phyloP scores from a whole-genome alignment of 1,140 invertebrate species.

The Saccostrea cuccullata region DNA sequence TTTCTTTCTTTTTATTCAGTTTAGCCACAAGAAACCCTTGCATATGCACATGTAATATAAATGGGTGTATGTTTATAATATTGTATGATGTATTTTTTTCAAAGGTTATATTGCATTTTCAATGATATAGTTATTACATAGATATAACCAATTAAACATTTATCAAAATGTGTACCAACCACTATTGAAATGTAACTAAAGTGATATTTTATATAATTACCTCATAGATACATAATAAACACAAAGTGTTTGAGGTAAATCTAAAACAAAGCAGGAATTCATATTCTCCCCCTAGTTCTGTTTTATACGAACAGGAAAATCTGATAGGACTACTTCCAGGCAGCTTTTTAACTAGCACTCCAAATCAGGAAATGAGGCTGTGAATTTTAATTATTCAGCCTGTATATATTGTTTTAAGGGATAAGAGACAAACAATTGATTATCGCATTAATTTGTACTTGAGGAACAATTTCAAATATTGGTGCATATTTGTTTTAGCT shows the following conservation, averaged over 20 bases:
- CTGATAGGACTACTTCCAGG: neutral
- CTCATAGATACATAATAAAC: neutral
- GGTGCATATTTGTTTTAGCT: too few relatives aligned
- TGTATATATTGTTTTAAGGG: too few relatives aligned
- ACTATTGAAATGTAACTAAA: neutral
- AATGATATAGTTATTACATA: too few relatives aligned
- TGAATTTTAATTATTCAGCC: too few relatives aligned
- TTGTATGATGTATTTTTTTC: too few relatives aligned
- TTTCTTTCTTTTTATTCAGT: too few relatives aligned
- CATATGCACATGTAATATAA: neutral
- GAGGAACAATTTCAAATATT: too few relatives aligned
- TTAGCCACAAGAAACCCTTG: neutral
- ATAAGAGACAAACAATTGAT: too few relatives aligned
- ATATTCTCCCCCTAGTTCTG: neutral
- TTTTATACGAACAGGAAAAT: neutral
- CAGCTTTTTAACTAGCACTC: neutral
- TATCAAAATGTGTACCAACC: neutral
- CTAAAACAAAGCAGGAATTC: neutral
- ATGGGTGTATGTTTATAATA: neutral
- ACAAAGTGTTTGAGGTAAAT: neutral
- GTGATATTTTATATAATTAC: neutral
- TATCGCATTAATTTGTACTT: too few relatives aligned
- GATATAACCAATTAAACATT: neutral
- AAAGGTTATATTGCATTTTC: too few relatives aligned
- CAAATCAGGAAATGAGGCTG: neutral